These are phyloP conservation scores for Hycleus phaleratus DNA, from an alignment of 1,140 invertebrate genomes.

Conservation along the genomic window DNA sequence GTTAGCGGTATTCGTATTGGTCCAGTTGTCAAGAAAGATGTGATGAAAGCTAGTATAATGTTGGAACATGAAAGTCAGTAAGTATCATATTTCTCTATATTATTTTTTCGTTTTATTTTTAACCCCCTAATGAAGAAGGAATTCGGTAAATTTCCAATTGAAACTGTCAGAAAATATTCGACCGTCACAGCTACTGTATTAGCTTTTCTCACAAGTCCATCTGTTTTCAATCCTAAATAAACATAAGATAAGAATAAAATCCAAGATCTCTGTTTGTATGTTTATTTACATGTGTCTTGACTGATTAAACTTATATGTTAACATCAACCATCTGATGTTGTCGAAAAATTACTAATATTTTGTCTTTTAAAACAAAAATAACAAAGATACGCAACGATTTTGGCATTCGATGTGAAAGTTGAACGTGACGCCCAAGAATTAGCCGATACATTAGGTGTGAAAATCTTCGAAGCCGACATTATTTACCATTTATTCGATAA, in stretches of 20 bases:
- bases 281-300: conserved; percentile 11
- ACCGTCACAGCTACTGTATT: conserved; percentile 8
- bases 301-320: not conserved
- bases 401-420: conserved; percentile 99
- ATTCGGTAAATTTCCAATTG: not conserved
- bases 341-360: too few species aligned
- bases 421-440: conserved; percentile 96
- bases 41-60: conserved; percentile 99
- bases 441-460: conserved; percentile 88
- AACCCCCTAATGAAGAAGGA: too few species aligned
- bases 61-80: conserved; percentile 95
- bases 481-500: conserved; percentile 99
- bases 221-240: conserved; percentile 17
- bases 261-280: conserved; percentile 3
- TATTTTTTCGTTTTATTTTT: too few species aligned
- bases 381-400: conserved; percentile 86
- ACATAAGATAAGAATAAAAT: conserved; percentile 19
- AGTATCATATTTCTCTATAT: conserved; percentile 43
- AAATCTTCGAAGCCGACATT: conserved; percentile 98
- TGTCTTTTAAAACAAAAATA: conserved; percentile 2
- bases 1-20: conserved; percentile 98
- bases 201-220: conserved; percentile 17
- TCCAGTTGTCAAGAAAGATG: conserved; percentile 97
- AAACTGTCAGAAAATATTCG: conserved; percentile 1
- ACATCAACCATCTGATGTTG: too few species aligned